Evolutionary conservation across 2,113 vertebrate genomes (phyloP), one percentile per base, ranked within the genome.

Genomic region (Pomatorhinus ruficollis): DNA sequence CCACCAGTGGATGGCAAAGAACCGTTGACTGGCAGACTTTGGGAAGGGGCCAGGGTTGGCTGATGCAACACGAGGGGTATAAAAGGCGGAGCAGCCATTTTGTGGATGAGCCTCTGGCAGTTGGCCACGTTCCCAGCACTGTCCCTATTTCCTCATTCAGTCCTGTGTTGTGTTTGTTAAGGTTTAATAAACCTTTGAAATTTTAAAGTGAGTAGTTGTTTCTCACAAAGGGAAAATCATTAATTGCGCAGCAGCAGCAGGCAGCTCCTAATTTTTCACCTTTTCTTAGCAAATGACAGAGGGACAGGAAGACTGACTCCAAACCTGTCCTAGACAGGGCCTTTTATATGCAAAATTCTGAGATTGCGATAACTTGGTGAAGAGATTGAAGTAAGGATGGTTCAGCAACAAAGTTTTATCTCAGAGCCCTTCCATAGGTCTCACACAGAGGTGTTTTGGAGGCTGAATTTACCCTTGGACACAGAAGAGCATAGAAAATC

Each of bases 121-220:
- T 11, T 2, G 1, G 30, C 39, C 30, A n/a, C 0, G 1, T 24
- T 72, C 39, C 17, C 39, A 42, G 30, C 1, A 3, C 30, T 42
- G 30, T 27, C 10, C 7, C 17, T 42, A 42, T 49, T 56, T 54
- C 30, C 31, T 42, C 31, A 20, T 54, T 54, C 15, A n/a, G 39
- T 56, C 30, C 16, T 42, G 10, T n/a, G 30, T 42, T 54, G 31
- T 42, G 39, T 54, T 49, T 49, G 12, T 28, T 69, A 12, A 49
- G n/a, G n/a, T 49, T 49, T 50, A 37, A 35, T 49, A 37, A 49
- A n/a, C 39, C 12, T 42, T 15, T 42, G 39, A 42, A 42, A 33
- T 27, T 54, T 54, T 42, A 54, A 72, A 72, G 22, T 14, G 23
- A 11, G 10, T 1, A 0, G 30, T 42, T 0, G 1, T 72, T 72